Evolutionary conservation across 37 sponge, comb jelly and placozoan genomes (phyloP).

Genomic region (Haliclona indistincta): DNA sequence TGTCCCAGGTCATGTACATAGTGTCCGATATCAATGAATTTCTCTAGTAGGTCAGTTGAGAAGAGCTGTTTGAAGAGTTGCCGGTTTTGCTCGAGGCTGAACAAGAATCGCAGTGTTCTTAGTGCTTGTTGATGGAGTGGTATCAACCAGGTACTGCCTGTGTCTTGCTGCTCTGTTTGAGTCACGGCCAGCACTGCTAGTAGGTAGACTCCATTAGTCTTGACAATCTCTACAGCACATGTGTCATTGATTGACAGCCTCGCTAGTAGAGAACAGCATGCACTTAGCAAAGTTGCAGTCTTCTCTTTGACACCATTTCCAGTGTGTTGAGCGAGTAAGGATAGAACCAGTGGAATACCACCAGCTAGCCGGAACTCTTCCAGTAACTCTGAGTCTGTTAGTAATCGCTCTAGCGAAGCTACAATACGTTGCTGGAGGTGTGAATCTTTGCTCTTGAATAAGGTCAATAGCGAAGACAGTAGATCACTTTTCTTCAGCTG

Average conservation of each 20-base stretch:
- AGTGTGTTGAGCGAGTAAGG: constrained; percentile 36
- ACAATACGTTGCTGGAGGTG: constrained; percentile 6
- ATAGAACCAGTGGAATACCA: constrained; percentile 77
- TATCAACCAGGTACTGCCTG: too few relatives aligned
- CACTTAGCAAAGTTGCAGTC: constrained; percentile 2
- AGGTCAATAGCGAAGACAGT: constrained; percentile 23
- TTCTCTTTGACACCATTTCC: not conserved
- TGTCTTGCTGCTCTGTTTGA: not conserved
- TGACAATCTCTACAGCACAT: constrained; percentile 62
- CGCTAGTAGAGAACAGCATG: constrained; percentile 67
- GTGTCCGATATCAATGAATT: constrained; percentile 85
- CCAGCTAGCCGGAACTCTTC: constrained; percentile 73
- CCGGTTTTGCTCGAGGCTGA: constrained; percentile 84
- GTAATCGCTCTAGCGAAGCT: constrained; percentile 56
- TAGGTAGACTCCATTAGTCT: constrained; percentile 81
- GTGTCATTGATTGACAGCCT: constrained; percentile 70
- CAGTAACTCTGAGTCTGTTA: constrained; percentile 41
- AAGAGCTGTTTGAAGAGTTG: constrained; percentile 79
- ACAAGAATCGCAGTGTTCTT: constrained; percentile 78
- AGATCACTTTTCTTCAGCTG: constrained; percentile 58
- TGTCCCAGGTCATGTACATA: constrained; percentile 65
- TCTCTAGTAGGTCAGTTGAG: constrained; percentile 78
- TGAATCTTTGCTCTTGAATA: constrained; percentile 10
- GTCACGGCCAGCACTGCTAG: constrained; percentile 28
- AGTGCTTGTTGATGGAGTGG: constrained; percentile 38